These are phyloP conservation scores for Megaceryle alcyon DNA, from an alignment of 2,797 vertebrate genomes.

Conservation along the genomic window DNA sequence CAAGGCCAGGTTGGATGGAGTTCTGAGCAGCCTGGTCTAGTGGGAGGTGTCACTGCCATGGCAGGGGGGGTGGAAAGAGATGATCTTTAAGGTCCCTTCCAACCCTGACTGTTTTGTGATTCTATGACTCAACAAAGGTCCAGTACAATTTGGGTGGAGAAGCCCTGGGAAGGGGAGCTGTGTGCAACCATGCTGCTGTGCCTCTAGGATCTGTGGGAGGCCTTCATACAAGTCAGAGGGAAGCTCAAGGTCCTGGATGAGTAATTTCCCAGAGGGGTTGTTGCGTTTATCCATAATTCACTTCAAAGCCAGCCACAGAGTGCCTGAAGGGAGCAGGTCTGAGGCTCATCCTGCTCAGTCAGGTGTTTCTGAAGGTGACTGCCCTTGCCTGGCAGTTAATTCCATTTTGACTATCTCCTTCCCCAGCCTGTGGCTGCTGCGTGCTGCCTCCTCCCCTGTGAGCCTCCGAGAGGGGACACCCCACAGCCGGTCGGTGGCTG, in stretches of 20 bases:
- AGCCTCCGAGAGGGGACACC: not conserved
- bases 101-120: not conserved
- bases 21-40: no score
- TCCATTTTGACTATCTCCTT: not conserved
- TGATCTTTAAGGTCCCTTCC: not conserved
- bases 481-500: rapidly evolving
- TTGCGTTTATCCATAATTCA: not conserved
- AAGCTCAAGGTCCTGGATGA: not conserved
- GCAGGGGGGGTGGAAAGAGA: no score
- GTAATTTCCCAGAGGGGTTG: not conserved
- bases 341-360: not conserved
- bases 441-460: not conserved
- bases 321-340: not conserved
- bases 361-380: not conserved
- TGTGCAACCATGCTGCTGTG: rapidly evolving
- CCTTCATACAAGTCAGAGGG: not conserved
- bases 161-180: not conserved
- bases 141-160: rapidly evolving
- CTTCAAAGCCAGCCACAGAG: not conserved
- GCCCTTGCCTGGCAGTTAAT: not conserved
- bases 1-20: no score
- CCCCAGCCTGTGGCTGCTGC: rapidly evolving
- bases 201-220: not conserved
- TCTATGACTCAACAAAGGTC: not conserved
- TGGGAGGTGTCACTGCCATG: no score